Evolutionary conservation across 2,797 vertebrate species (phyloP), one percentile per base, ranked within the genome.

Genomic region (Periparus ater): DNA sequence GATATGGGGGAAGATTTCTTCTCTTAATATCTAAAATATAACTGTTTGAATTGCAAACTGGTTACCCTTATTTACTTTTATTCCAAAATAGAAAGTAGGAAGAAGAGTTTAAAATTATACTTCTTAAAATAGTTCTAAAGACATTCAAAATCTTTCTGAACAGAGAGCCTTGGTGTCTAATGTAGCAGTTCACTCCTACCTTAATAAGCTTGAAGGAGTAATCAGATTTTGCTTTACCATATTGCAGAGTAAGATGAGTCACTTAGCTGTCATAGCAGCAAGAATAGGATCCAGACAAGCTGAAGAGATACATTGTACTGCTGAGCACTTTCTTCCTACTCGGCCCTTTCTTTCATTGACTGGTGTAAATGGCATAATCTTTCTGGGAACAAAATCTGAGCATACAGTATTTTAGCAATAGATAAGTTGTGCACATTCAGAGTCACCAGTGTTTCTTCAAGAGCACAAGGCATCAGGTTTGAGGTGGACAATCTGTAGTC

Each of bases 361-460:
- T 54, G 14, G 22, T 34, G 6, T 65, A 63, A 75, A 34, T 38
- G 9, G 4, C 15, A 12, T 48, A 4, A 73, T 76, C 25, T 38
- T 42, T 58, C 30, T 54, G 36, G 66, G 47, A 88, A 17, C 13
- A 67, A 74, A 80, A 50, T 38, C 17, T 3, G 3, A 20, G 77
- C 5, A 14, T 63, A 38, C 38, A 57, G 3, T 71, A 11, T 23
- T 71, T 81, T 34, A 48, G 66, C 27, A 20, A 9, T 12, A 67
- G 48, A 30, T 9, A 11, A 75, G 10, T 78, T 0, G 0, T 23
- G 13, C 15, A 3, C n/a, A 10, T 50, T 75, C 6, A 12, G 17
- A 8, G n/a, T 36, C 19, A 55, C 25, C 10, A 34, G 16, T 6
- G 17, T 76, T 78, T 89, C 34, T 75, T 85, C 27, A 83, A 58